Evolutionary conservation across 2,113 vertebrate genomes (phyloP).

Genomic region (Cinclus mexicanus): DNA sequence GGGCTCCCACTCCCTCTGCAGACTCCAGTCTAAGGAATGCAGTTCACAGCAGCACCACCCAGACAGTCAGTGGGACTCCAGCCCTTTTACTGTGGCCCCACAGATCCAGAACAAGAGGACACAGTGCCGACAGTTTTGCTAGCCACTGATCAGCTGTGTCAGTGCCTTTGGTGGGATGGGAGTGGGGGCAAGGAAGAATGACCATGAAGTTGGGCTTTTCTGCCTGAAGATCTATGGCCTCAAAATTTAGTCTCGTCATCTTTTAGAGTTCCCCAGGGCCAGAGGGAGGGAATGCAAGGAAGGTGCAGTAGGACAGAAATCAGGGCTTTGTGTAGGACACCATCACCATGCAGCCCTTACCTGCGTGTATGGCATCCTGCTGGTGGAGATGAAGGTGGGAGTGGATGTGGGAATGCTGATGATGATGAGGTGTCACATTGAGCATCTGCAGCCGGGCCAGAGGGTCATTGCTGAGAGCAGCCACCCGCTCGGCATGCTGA

Average conservation of each 20-base stretch:
- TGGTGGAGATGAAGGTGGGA: conserved; percentile 98
- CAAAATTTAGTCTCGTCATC: background rate
- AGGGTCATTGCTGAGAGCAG: conserved; percentile 85
- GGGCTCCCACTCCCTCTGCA: background rate
- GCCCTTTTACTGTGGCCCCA: accelerated
- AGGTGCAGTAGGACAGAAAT: background rate
- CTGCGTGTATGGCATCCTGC: conserved; percentile 93
- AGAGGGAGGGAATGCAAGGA: accelerated
- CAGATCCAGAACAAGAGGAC: background rate
- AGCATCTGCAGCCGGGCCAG: conserved; percentile 96
- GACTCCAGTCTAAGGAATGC: background rate
- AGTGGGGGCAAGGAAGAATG: background rate
- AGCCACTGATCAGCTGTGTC: background rate
- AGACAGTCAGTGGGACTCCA: background rate
- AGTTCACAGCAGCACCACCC: background rate
- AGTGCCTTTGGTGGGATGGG: background rate
- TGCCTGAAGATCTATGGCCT: background rate
- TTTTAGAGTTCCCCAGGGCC: background rate
- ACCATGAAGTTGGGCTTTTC: background rate
- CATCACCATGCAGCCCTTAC: conserved; percentile 32
- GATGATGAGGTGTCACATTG: conserved; percentile 97
- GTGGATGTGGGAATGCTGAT: conserved; percentile 99
- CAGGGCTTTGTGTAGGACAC: background rate
- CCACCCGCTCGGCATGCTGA: conserved; percentile 84
- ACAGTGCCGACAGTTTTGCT: background rate